These are phyloP conservation scores for Bradypodion pumilum DNA, from an alignment of 2,797 vertebrate species.

Conservation along the genomic window DNA sequence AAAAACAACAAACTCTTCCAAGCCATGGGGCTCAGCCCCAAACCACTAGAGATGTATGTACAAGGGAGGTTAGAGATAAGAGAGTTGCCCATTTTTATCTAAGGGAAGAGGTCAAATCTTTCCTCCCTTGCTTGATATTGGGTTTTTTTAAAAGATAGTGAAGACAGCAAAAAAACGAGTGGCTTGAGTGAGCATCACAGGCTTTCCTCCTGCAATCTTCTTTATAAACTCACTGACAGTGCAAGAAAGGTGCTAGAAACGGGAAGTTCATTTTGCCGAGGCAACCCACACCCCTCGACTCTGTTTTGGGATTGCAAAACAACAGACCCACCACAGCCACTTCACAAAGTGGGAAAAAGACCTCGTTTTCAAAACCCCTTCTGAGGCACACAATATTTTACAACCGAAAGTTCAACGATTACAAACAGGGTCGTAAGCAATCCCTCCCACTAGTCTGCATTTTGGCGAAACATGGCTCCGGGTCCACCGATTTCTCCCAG, in stretches of 20 bases:
- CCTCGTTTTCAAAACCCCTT: too few species aligned
- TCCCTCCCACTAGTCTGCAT: background rate
- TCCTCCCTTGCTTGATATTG: background rate
- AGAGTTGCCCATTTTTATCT: background rate
- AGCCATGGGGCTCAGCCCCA: background rate
- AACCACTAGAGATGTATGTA: background rate
- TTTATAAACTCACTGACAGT: background rate
- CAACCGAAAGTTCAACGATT: background rate
- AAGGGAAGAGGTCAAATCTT: background rate
- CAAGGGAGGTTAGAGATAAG: background rate
- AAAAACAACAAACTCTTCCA: slow-evolving; percentile 27
- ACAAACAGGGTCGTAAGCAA: background rate
- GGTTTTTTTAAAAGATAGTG: background rate
- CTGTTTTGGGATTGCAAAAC: background rate
- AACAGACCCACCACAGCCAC: background rate
- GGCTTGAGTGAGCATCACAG: background rate
- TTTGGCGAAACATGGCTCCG: background rate
- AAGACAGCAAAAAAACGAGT: background rate
- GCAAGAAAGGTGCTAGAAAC: too few species aligned
- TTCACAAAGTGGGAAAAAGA: background rate
- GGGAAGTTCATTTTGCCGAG: background rate
- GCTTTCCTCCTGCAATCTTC: too few species aligned
- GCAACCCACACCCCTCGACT: background rate
- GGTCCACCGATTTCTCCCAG: background rate
- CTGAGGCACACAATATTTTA: too few species aligned